A percentile compares a stretch with the other conserved stretches of the same genome.
phyloP scores from a whole-genome alignment of 2,797 vertebrate species.

The Adelosebastes latens region DNA sequence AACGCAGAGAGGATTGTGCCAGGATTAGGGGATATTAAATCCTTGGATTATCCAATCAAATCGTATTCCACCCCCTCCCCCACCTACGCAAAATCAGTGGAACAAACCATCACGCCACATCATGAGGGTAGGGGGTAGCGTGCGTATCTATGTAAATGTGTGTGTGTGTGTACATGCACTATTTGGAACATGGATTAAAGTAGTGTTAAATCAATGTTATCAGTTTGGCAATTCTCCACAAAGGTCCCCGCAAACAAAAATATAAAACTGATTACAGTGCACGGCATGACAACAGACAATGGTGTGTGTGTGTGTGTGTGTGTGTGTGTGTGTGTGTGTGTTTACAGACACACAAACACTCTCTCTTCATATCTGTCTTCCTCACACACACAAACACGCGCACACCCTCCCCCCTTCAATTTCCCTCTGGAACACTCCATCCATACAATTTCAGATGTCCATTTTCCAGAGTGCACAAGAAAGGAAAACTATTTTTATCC shows the following conservation, averaged over 20 bases:
- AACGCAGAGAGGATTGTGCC: constrained; percentile 84
- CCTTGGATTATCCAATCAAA: constrained; percentile 90
- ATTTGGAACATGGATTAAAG: constrained; percentile 49
- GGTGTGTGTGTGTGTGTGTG: not conserved
- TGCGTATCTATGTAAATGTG: constrained; percentile 36
- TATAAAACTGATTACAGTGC: constrained; percentile 42
- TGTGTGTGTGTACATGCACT: constrained; percentile 24
- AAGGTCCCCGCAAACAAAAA: constrained; percentile 40
- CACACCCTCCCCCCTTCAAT: constrained; percentile 39
- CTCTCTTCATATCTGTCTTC: constrained; percentile 24
- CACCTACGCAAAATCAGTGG: constrained; percentile 71
- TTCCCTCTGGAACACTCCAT: constrained; percentile 59
- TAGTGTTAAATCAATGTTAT: constrained; percentile 37
- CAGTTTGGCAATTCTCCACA: constrained; percentile 26
- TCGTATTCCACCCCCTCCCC: constrained; percentile 79
- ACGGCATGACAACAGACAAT: constrained; percentile 33
- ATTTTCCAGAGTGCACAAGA: constrained; percentile 75
- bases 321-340: not conserved
- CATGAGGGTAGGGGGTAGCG: constrained; percentile 34
- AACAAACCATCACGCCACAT: constrained; percentile 72
- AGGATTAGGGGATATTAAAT: constrained; percentile 88
- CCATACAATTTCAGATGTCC: constrained; percentile 71
- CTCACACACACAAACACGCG: constrained; percentile 14
- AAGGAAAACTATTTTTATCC: constrained; percentile 78
- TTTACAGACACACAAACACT: not conserved